These are phyloP conservation scores for Oppia nitens DNA, from an alignment of 1,140 invertebrate species.

Conservation along the genomic window DNA sequence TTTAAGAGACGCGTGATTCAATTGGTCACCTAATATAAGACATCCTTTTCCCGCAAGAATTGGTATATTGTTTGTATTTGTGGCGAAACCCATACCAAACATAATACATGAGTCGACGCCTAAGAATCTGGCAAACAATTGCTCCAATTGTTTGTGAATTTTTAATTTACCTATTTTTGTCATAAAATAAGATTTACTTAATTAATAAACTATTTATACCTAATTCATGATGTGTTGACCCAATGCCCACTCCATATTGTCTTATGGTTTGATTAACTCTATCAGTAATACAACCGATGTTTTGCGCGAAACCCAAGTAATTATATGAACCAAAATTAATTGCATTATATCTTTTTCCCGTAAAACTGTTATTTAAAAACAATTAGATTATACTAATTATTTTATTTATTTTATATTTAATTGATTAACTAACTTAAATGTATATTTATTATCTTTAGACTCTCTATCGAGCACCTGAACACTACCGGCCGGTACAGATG, in stretches of 20 bases:
- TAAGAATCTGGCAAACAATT: slow-evolving; percentile 64
- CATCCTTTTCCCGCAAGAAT: slow-evolving; percentile 29
- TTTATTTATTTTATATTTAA: slow-evolving; percentile 9
- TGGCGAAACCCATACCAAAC: slow-evolving; percentile 42
- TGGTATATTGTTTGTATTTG: slow-evolving; percentile 33
- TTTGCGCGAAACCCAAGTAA: slow-evolving; percentile 39
- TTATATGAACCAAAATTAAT: slow-evolving; percentile 41
- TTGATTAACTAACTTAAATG: slow-evolving; percentile 23
- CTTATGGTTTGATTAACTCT: slow-evolving; percentile 42
- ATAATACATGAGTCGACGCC: slow-evolving; percentile 87
- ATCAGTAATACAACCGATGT: slow-evolving; percentile 34
- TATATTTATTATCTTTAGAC: slow-evolving; percentile 74
- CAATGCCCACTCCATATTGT: slow-evolving; percentile 46
- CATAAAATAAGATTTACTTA: slow-evolving; percentile 41
- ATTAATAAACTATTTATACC: slow-evolving; percentile 37
- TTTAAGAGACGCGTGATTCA: slow-evolving; percentile 34
- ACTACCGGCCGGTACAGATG: slow-evolving; percentile 68
- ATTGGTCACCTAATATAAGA: slow-evolving; percentile 35
- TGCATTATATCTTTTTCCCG: slow-evolving; percentile 28
- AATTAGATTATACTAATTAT: background rate
- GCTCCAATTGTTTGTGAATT: slow-evolving; percentile 66
- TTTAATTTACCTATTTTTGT: slow-evolving; percentile 30
- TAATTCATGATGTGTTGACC: slow-evolving; percentile 42
- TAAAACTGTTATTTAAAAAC: background rate
- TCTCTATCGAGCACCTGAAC: slow-evolving; percentile 65